Evolutionary conservation across 2,113 vertebrate species (phyloP).

Genomic region (Hyaena hyaena): DNA sequence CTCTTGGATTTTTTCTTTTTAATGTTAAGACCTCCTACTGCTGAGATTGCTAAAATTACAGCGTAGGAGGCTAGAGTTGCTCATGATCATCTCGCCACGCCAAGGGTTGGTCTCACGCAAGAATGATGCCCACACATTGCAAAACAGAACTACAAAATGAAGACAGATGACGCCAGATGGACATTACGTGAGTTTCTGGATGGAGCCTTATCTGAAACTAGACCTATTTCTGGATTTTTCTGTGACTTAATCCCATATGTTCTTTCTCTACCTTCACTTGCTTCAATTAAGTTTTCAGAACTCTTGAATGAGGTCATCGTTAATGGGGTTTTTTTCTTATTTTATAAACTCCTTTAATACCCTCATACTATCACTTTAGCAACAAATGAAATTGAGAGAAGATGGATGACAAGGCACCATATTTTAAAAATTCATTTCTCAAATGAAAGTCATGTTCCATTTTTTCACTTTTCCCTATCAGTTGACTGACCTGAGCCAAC

Average conservation of each 20-base stretch:
- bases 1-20: neutral
- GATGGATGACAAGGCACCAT: neutral
- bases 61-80: neutral
- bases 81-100: neutral
- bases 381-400: constrained; percentile 30
- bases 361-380: neutral
- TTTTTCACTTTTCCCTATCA: neutral
- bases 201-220: neutral
- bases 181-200: neutral
- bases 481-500: neutral
- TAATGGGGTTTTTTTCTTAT: neutral
- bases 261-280: neutral
- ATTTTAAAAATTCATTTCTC: constrained; percentile 29
- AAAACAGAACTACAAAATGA: neutral
- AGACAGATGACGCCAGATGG: too few species aligned
- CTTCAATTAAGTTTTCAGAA: constrained; percentile 15
- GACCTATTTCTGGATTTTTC: neutral
- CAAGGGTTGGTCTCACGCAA: neutral
- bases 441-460: neutral
- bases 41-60: neutral
- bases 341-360: neutral
- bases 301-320: neutral
- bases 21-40: neutral
- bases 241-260: neutral
- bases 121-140: neutral